phyloP scores from a whole-genome alignment of 1,140 invertebrate genomes.

The Solen grandis region DNA sequence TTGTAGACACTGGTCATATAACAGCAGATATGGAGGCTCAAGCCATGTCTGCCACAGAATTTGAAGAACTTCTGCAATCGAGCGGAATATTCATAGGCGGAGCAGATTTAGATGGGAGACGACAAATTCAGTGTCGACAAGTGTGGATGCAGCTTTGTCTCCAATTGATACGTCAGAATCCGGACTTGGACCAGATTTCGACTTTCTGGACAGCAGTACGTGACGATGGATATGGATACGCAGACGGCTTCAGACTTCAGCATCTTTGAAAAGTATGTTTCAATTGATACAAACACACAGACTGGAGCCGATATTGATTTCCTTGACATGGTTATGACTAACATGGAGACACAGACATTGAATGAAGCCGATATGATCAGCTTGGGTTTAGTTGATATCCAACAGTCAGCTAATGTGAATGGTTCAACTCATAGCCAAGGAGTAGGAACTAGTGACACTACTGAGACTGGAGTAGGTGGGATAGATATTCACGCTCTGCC shows the following conservation, averaged over 20 bases:
- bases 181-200: neutral
- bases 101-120: no score
- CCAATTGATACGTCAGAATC: neutral
- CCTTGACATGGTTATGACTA: conserved; percentile 44
- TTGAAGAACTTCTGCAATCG: conserved; percentile 37
- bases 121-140: no score
- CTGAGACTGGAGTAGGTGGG: neutral
- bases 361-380: conserved; percentile 41
- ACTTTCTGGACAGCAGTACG: conserved; percentile 1
- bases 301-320: conserved; percentile 35
- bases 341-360: conserved; percentile 54
- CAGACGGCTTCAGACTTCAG: conserved; percentile 45
- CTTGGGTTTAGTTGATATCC: conserved; percentile 30
- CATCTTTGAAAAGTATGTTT: conserved; percentile 19
- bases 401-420: neutral
- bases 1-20: no score
- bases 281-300: conserved; percentile 49
- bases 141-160: neutral
- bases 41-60: conserved; percentile 52
- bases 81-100: conserved; percentile 36
- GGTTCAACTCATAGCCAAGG: neutral
- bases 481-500: no score
- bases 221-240: conserved; percentile 49
- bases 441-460: conserved; percentile 1
- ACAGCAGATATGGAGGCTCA: conserved; percentile 37